Conservation (phyloP, 2,888 invertebrate genomes). For the Cephalotes varians region DNA sequence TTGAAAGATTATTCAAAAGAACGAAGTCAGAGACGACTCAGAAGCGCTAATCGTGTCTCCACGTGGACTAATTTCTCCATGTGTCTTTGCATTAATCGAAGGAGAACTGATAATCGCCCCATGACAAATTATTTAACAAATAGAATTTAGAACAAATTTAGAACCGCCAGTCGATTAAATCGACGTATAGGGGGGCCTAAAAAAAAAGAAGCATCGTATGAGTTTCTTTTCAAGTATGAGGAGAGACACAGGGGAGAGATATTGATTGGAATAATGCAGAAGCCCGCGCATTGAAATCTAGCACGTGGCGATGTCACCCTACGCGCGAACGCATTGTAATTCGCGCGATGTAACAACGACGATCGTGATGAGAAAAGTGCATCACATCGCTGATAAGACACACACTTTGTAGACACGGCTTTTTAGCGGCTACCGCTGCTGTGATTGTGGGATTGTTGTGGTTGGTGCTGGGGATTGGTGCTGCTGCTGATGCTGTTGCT, state of each 20-base stretch:
- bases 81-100: neutral
- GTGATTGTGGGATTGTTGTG: conserved; percentile 45
- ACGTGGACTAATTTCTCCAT: neutral
- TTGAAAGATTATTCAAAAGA: neutral
- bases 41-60: conserved; percentile 2
- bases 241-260: neutral
- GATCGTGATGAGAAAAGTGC: conserved; percentile 21
- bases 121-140: neutral
- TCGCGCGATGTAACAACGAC: conserved; percentile 18
- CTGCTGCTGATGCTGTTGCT: conserved; percentile 39
- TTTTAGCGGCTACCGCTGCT: conserved; percentile 41
- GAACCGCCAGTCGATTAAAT: neutral
- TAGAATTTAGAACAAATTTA: neutral
- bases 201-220: conserved; percentile 5
- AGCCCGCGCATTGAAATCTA: conserved; percentile 34
- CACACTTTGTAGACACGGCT: conserved; percentile 32
- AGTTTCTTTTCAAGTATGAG: conserved; percentile 5
- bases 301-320: conserved; percentile 84
- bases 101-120: neutral
- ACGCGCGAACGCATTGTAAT: neutral
- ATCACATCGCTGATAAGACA: conserved; percentile 31
- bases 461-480: conserved; percentile 43
- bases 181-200: neutral
- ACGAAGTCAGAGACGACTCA: neutral
- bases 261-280: neutral